Conservation (phyloP, 2,797 vertebrate species). For the Tolypeutes matacus region DNA sequence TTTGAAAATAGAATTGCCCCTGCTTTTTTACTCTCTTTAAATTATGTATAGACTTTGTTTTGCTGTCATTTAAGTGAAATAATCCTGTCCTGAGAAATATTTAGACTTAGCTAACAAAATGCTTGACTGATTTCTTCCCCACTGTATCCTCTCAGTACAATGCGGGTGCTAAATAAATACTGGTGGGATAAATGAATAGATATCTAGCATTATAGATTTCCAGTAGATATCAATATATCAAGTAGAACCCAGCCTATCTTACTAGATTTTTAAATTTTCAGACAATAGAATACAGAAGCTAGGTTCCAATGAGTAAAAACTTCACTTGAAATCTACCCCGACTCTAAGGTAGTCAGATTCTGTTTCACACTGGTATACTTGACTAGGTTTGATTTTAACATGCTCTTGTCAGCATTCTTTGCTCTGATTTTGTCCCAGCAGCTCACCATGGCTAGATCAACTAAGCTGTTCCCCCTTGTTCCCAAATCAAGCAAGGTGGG, state of each 20-base stretch:
- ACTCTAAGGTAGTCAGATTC: neutral
- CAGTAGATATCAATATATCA: neutral
- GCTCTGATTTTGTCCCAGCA: neutral
- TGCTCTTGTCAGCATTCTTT: neutral
- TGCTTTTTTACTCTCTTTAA: slow-evolving; percentile 31
- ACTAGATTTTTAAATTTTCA: slow-evolving; percentile 12
- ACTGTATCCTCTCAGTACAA: neutral
- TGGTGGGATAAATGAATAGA: neutral
- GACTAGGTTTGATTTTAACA: neutral
- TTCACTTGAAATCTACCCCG: slow-evolving; percentile 45
- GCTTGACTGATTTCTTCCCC: neutral
- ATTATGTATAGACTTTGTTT: neutral
- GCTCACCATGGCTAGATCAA: neutral
- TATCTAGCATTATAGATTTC: neutral
- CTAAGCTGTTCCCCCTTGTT: neutral
- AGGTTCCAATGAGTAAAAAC: slow-evolving; percentile 31
- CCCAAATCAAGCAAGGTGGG: neutral
- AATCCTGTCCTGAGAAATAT: slow-evolving; percentile 45
- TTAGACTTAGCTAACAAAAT: neutral
- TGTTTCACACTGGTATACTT: neutral
- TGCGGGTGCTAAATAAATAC: neutral
- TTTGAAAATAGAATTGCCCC: slow-evolving; percentile 18
- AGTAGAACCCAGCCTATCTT: neutral
- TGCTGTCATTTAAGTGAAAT: slow-evolving; percentile 9
- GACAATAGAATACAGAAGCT: slow-evolving; percentile 16